Percentiles rank a stretch among this genome's conserved stretches.
Evolutionary conservation across 2,113 vertebrate genomes (phyloP).

Genomic region (Myodes glareolus): DNA sequence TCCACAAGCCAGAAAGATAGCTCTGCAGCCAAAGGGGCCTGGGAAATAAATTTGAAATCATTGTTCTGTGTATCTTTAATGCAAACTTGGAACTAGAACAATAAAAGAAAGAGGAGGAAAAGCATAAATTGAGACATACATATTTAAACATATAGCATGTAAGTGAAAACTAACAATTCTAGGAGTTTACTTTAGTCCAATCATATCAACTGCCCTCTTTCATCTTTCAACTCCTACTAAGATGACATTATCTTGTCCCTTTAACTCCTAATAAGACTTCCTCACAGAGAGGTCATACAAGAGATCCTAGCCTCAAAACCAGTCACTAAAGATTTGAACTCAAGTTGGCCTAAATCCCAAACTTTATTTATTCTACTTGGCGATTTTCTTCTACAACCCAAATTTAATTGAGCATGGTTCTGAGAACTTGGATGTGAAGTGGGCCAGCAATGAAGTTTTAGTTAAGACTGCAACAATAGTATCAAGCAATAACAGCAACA

Average conservation of each 20-base stretch:
- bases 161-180: conserved; percentile 12
- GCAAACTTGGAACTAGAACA: neutral
- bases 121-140: neutral
- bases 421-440: neutral
- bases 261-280: neutral
- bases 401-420: neutral
- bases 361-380: neutral
- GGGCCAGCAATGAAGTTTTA: neutral
- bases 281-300: neutral
- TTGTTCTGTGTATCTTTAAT: neutral
- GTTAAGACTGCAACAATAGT: neutral
- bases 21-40: neutral
- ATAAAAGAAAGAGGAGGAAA: neutral
- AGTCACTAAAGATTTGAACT: conserved; percentile 20
- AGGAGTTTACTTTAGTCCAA: neutral
- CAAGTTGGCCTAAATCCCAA: neutral
- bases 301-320: neutral
- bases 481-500: neutral
- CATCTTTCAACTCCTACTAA: neutral
- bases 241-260: neutral
- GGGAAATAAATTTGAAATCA: conserved; percentile 24
- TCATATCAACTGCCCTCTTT: neutral
- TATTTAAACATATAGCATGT: conserved; percentile 30
- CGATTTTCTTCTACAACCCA: neutral
- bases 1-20: conserved; percentile 17